Conservation (phyloP, 1,140 invertebrate species). For the Ditylenchus dipsaci region DNA sequence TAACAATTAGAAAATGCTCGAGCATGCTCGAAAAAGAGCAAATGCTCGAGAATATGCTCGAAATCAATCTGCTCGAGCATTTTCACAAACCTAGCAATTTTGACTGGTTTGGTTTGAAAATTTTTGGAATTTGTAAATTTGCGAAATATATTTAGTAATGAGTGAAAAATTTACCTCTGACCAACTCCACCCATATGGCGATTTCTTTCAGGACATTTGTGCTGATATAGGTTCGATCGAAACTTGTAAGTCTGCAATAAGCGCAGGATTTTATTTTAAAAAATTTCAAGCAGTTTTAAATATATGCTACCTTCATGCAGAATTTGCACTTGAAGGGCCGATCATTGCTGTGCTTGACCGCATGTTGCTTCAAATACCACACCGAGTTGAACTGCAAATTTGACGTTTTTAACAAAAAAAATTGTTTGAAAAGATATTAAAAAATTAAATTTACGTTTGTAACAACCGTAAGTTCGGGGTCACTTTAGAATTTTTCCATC, state of each 20-base stretch:
- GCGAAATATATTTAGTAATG: neutral
- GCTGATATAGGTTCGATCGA: conserved; percentile 56
- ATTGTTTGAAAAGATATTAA: no score
- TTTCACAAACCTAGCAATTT: no score
- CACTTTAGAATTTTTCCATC: no score
- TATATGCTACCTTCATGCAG: conserved; percentile 53
- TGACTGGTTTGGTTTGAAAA: no score
- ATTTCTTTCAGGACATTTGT: conserved; percentile 31
- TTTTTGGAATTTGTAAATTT: no score
- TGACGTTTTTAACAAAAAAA: no score
- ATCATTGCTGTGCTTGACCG: conserved; percentile 57
- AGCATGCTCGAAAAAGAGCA: no score
- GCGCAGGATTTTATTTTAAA: conserved; percentile 1
- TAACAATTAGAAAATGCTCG: no score
- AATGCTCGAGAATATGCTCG: no score
- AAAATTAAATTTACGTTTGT: no score
- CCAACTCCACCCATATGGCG: conserved; percentile 6
- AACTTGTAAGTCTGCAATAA: conserved; percentile 56
- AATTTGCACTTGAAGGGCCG: conserved; percentile 57
- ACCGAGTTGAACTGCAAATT: conserved; percentile 40
- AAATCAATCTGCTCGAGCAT: no score
- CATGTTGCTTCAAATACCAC: conserved; percentile 57
- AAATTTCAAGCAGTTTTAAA: conserved; percentile 1
- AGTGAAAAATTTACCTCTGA: neutral
- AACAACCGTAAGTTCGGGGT: no score